Evolutionary conservation across 2,888 invertebrate genomes (phyloP).

Genomic region (Drosophila merina): DNA sequence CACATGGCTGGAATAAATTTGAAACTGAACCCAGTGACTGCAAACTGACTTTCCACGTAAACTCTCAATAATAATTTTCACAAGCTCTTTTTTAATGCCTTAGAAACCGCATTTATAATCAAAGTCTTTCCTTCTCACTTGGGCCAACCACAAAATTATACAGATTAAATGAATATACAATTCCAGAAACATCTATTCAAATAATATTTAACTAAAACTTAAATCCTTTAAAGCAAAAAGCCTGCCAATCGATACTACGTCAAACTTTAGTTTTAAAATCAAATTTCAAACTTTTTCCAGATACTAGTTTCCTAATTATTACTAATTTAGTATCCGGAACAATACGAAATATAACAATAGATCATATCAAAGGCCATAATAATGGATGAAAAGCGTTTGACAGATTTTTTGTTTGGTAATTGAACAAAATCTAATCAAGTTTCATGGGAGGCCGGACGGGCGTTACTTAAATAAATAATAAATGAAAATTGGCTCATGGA

Average conservation of each 20-base stretch:
- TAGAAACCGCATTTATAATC: conserved; percentile 48
- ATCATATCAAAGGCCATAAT: not conserved
- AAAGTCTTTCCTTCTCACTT: conserved; percentile 24
- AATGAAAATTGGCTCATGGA: too few relatives aligned
- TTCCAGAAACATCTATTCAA: conserved; percentile 18
- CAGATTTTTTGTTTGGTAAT: conserved; percentile 17
- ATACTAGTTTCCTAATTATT: conserved; percentile 19
- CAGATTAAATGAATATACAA: conserved; percentile 9
- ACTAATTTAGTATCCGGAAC: conserved; percentile 5
- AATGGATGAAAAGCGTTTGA: conserved; percentile 1
- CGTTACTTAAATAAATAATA: not conserved
- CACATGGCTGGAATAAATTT: conserved; percentile 43
- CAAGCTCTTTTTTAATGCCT: conserved; percentile 32
- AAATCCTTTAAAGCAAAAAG: conserved; percentile 11
- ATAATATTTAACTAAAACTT: not conserved
- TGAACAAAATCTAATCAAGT: conserved; percentile 5
- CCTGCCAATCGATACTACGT: conserved; percentile 17
- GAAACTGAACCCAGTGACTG: conserved; percentile 33
- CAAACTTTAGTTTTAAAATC: conserved; percentile 2
- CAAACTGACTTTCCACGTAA: conserved; percentile 20
- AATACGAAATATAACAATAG: not conserved
- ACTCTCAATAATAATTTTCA: not conserved
- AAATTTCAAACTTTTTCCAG: conserved; percentile 6
- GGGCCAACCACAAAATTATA: conserved; percentile 42
- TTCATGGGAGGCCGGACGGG: not conserved